These are phyloP conservation scores for Sorex fumeus DNA, from an alignment of 2,113 vertebrate species.

Conservation along the genomic window DNA sequence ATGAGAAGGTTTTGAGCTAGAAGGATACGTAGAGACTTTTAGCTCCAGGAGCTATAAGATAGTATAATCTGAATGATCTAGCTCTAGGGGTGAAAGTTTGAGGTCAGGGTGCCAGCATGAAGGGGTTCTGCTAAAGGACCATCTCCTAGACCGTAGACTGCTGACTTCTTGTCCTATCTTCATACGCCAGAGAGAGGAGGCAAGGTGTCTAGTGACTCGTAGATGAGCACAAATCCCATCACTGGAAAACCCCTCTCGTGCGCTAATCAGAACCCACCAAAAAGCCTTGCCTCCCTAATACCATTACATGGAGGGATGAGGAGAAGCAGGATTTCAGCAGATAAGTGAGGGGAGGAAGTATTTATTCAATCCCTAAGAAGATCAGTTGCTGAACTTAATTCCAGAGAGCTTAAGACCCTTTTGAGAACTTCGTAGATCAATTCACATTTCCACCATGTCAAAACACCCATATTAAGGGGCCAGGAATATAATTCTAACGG, in stretches of 20 bases:
- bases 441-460: constrained; percentile 36
- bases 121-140: not conserved
- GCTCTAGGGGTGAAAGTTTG: not conserved
- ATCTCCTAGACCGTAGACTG: not conserved
- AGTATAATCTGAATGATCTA: not conserved
- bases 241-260: not conserved
- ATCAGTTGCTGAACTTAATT: constrained; percentile 31
- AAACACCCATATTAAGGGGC: not conserved
- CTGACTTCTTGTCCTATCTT: not conserved
- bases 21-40: not conserved
- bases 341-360: not conserved
- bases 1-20: constrained; percentile 22
- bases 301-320: too few relatives aligned
- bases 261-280: not conserved
- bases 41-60: not conserved
- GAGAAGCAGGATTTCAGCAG: not conserved
- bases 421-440: not conserved
- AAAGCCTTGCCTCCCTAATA: not conserved
- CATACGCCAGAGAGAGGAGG: not conserved
- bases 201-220: not conserved
- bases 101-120: not conserved
- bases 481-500: not conserved
- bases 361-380: not conserved
- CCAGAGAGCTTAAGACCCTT: constrained; percentile 40
- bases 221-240: not conserved